Conservation (phyloP, 2,113 vertebrate genomes). For the Larimichthys polyactis region DNA sequence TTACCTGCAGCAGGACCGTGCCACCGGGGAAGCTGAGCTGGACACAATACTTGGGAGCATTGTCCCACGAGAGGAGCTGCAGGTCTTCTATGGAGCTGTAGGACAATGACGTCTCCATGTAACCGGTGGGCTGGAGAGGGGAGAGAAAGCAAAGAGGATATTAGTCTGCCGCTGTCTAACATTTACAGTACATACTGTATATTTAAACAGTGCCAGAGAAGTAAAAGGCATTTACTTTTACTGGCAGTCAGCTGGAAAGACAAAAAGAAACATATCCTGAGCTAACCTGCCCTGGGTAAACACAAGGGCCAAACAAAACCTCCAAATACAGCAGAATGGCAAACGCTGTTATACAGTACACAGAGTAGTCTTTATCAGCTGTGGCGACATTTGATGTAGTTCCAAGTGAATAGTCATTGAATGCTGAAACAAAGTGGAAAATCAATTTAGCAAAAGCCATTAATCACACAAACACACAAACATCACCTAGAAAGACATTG, state of each 20-base stretch:
- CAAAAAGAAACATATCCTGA: conserved; percentile 55
- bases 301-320: conserved; percentile 43
- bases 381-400: conserved; percentile 44
- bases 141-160: conserved; percentile 23
- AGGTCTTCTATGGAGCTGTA: conserved; percentile 99
- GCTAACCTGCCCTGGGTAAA: conserved; percentile 60
- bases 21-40: conserved; percentile 97
- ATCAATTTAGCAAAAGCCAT: conserved; percentile 57
- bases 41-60: conserved; percentile 99
- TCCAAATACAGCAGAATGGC: conserved; percentile 14
- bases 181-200: conserved; percentile 51
- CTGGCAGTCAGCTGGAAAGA: conserved; percentile 61
- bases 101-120: conserved; percentile 97
- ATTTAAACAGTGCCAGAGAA: conserved; percentile 45
- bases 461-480: conserved; percentile 55
- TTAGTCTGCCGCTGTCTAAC: conserved; percentile 39
- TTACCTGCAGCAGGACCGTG: conserved; percentile 96
- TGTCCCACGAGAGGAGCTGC: conserved; percentile 99
- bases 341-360: conserved; percentile 6
- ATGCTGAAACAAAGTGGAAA: conserved; percentile 57
- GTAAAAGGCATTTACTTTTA: conserved; percentile 38
- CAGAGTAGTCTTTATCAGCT: conserved; percentile 34
- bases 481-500: conserved; percentile 15
- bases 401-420: conserved; percentile 31
- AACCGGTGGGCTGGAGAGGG: conserved; percentile 92